These are phyloP conservation scores for Ormia ochracea DNA, from an alignment of 2,888 invertebrate species.

Conservation along the genomic window DNA sequence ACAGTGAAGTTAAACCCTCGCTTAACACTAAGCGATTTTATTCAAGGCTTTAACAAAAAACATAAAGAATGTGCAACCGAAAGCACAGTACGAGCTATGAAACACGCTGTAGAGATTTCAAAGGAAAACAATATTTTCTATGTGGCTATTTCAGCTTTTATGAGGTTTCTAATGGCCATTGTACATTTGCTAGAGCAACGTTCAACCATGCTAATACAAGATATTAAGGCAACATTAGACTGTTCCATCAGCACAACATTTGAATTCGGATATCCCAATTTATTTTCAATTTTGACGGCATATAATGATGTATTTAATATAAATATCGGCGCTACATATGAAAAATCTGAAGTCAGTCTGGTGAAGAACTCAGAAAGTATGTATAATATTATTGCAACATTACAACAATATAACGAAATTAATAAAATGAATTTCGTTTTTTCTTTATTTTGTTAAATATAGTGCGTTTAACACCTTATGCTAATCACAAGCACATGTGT, in stretches of 20 bases:
- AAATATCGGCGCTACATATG: constrained; percentile 69
- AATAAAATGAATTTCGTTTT: background rate
- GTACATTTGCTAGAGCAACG: constrained; percentile 73
- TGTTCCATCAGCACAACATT: constrained; percentile 71
- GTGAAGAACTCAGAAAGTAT: constrained; percentile 72
- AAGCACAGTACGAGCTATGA: constrained; percentile 73
- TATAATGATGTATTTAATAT: constrained; percentile 74
- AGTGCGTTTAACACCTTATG: constrained; percentile 54
- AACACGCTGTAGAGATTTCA: constrained; percentile 74
- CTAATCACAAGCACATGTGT: constrained; percentile 66
- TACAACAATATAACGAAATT: background rate
- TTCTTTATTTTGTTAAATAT: background rate
- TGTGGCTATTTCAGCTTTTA: constrained; percentile 71
- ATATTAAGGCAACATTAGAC: constrained; percentile 71
- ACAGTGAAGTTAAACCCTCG: constrained; percentile 63
- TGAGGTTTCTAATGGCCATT: constrained; percentile 72
- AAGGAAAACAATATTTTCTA: constrained; percentile 66
- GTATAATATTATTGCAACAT: constrained; percentile 31
- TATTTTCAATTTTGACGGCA: constrained; percentile 72
- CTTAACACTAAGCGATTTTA: constrained; percentile 68
- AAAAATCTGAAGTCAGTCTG: constrained; percentile 72
- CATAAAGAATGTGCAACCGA: constrained; percentile 69
- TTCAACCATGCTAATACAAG: constrained; percentile 69
- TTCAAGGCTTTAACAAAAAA: constrained; percentile 69
- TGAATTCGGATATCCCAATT: constrained; percentile 74